Base-by-base conservation (phyloP, 1,140 invertebrate species). In the Drosophila quadrilineata region DNA sequence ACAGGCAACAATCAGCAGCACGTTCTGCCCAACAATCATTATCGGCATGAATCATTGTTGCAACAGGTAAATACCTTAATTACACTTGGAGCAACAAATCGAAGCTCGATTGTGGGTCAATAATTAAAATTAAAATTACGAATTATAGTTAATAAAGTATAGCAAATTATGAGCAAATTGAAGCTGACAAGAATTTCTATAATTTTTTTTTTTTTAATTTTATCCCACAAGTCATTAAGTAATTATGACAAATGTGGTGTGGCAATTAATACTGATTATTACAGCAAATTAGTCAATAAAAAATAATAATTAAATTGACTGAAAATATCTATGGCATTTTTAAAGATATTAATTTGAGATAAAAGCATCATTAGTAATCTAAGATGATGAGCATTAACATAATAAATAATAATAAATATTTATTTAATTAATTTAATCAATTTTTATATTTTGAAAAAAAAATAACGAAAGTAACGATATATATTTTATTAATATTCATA, bases 11-110 rank as follows among this genome's bases (percentile, higher is more conserved):
- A n/a, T n/a, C n/a, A n/a, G n/a, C 87, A 88, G 71, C 82, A 85
- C 71, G 75, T 76, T 69, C 79, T 88, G 72, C 82, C 87, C 45
- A 88, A 88, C 66, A 88, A 88, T 76, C 87, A 88, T 66, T 88
- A 80, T 88, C 87, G 87, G 6, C 77, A 88, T 85, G 87, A 88
- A 59, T 88, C 87, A 57, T 53, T 85, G 45, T 54, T 79, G 71
- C 87, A 88, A 82, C 87, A 88, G 87, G 87, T 88, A 88, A 88
- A 62, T 62, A 57, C 29, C 19, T 67, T 67, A 67, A 67, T 60
- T 41, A 67, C 10, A 10, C 10, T 12, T n/a, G n/a, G n/a, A n/a
- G n/a, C n/a, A n/a, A n/a, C n/a, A 29, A 59, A 60, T 38, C 54
- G 53, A 65, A 43, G 41, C 53, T 41, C 41, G 43, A 57, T 43